These are phyloP conservation scores for Bombus soroeensis DNA, from an alignment of 1,140 invertebrate species.

Conservation along the genomic window DNA sequence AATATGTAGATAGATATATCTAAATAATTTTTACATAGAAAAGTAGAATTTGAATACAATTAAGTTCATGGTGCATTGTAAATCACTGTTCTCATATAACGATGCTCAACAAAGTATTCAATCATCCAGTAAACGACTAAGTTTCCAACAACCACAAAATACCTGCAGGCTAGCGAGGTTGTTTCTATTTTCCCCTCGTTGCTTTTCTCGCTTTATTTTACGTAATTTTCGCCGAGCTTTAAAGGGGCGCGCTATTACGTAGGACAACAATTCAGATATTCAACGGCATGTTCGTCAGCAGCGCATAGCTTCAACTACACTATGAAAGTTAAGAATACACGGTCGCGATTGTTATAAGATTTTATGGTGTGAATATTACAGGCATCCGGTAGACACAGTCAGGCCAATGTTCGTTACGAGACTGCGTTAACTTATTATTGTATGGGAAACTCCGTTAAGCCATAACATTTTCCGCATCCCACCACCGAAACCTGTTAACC, in stretches of 20 bases:
- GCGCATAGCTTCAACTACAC: background rate
- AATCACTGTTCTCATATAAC: background rate
- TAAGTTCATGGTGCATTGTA: background rate
- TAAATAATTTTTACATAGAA: too few relatives aligned
- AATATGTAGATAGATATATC: too few relatives aligned
- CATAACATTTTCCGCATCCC: conserved; percentile 6
- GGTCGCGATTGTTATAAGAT: conserved; percentile 27
- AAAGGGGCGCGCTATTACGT: background rate
- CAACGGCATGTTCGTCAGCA: background rate
- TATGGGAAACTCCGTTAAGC: conserved; percentile 43
- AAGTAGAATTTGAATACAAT: too few relatives aligned
- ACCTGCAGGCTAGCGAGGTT: too few relatives aligned
- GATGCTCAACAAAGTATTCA: background rate
- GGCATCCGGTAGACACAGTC: background rate
- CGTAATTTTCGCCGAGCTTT: background rate
- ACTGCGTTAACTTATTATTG: conserved; percentile 36
- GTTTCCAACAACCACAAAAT: background rate
- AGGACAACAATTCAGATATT: background rate
- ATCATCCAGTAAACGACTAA: background rate
- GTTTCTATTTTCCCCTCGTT: background rate
- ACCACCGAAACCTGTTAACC: too few relatives aligned
- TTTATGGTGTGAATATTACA: conserved; percentile 35
- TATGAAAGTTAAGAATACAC: conserved; percentile 30
- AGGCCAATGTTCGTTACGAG: conserved; percentile 44
- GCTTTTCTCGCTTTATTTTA: conserved; percentile 5